These are phyloP conservation scores for Ibycter americanus DNA, from an alignment of 2,797 vertebrate genomes.

Conservation along the genomic window DNA sequence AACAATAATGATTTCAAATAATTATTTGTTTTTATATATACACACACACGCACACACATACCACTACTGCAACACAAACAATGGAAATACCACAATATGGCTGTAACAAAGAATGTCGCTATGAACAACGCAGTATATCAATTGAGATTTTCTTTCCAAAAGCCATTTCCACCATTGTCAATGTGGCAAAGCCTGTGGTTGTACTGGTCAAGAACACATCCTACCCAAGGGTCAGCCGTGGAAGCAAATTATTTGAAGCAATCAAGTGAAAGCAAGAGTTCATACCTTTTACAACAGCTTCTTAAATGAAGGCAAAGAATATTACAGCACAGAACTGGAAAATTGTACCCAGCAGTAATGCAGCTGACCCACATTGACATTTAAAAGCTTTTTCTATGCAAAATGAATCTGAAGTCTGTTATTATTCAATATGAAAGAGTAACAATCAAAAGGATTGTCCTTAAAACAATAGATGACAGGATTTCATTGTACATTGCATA, in stretches of 20 bases:
- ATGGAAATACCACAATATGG: not conserved
- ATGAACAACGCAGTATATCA: not conserved
- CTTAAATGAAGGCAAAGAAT: not conserved
- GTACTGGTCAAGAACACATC: not conserved
- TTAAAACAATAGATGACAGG: not conserved
- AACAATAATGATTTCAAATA: not conserved
- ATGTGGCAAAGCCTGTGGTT: not conserved
- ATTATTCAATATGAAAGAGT: not conserved
- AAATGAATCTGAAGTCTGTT: not conserved
- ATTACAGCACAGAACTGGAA: not conserved
- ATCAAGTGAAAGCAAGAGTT: not conserved
- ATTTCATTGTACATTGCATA: not conserved
- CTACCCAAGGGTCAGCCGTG: not conserved
- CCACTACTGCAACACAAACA: not conserved
- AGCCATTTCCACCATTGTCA: not conserved
- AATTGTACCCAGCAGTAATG: not conserved
- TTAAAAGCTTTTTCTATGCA: not conserved
- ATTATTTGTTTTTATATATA: not conserved
- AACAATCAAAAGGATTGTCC: not conserved
- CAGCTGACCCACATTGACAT: not conserved
- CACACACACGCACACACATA: rapidly evolving
- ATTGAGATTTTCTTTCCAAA: not conserved
- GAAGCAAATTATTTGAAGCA: not conserved
- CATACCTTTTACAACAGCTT: not conserved
- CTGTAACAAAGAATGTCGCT: not conserved